Base-by-base conservation (phyloP, 2,888 invertebrate genomes). In the Drosophila antonietae region DNA sequence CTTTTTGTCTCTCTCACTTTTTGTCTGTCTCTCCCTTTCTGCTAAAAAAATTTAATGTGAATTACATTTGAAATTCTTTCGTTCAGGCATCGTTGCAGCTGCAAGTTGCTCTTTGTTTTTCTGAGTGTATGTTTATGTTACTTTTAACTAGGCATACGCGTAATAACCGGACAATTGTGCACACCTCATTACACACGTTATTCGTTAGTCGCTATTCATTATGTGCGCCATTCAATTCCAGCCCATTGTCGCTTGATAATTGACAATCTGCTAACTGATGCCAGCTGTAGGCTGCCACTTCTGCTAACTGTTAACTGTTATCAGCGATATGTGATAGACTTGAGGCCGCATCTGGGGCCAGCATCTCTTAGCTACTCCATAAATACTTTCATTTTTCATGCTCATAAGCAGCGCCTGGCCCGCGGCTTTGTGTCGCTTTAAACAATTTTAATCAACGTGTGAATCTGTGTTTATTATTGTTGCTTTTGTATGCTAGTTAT, bases 401-500 rank as follows among this genome's bases (percentile, higher is more conserved):
- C 69, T 70, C 66, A 75, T 69, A 49, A 58, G 49, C 80, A 63
- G 70, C 69, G 63, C 49, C 12, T 43, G 57, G 59, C 71, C 73
- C 46, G 83, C 73, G 60, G 73, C 67, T 71, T 73, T 73, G 65
- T 81, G 71, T 65, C 70, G 62, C 71, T 55, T 65, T 47, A 73
- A 85, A 84, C 56, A 59, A 56, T 60, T 79, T 76, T 88, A 88
- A 89, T 89, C 86, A 88, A 85, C 85, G 90, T 86, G 90, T 85
- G 85, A 86, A 86, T 78, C 81, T 80, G 31, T 59, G 47, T 58
- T 71, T 68, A 57, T 60, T 69, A 18, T 59, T 66, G 66, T 58
- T 68, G 62, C 46, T 64, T 52, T 46, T 57, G 31, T 44, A 23
- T 43, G 53, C 23, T 46, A 44, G 68, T 62, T 67, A 31, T 59